Percentiles rank a stretch among this genome's conserved stretches.
Conservation (phyloP, 2,888 invertebrate species). For the Diloba caeruleocephala region DNA sequence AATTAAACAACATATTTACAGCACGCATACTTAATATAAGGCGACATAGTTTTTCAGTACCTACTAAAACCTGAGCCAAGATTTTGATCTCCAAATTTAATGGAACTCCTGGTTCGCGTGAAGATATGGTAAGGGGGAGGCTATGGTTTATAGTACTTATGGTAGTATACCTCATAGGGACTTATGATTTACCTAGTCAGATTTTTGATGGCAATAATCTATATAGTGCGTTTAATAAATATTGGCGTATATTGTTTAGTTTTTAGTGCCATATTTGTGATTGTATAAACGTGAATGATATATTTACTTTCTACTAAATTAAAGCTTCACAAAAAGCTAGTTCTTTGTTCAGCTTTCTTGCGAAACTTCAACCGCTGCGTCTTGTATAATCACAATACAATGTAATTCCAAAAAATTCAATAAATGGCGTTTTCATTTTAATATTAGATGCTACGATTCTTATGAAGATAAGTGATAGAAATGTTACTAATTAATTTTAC, state of each 20-base stretch:
- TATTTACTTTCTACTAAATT: no score
- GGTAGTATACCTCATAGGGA: slow-evolving; percentile 49
- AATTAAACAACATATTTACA: slow-evolving; percentile 27
- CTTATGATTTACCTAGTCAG: slow-evolving; percentile 61
- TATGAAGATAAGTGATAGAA: neutral
- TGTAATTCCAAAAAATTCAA: no score
- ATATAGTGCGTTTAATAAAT: slow-evolving; percentile 28
- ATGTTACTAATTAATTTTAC: neutral
- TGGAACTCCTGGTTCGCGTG: slow-evolving; percentile 49
- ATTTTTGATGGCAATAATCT: slow-evolving; percentile 53
- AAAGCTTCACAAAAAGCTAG: no score
- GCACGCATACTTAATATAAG: slow-evolving; percentile 34
- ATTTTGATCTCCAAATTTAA: slow-evolving; percentile 64
- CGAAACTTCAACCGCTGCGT: no score
- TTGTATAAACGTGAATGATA: no score
- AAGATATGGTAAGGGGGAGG: slow-evolving; percentile 31
- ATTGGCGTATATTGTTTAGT: slow-evolving; percentile 36
- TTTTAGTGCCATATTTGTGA: no score
- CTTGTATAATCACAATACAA: no score
- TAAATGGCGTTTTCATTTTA: no score
- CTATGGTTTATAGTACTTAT: slow-evolving; percentile 52
- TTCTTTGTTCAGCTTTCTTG: no score
- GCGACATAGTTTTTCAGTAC: slow-evolving; percentile 42
- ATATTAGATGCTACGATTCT: no score
- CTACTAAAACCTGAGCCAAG: slow-evolving; percentile 38